These are phyloP conservation scores for Genyomyrus donnyi DNA, from an alignment of 2,113 vertebrate species.

Conservation along the genomic window DNA sequence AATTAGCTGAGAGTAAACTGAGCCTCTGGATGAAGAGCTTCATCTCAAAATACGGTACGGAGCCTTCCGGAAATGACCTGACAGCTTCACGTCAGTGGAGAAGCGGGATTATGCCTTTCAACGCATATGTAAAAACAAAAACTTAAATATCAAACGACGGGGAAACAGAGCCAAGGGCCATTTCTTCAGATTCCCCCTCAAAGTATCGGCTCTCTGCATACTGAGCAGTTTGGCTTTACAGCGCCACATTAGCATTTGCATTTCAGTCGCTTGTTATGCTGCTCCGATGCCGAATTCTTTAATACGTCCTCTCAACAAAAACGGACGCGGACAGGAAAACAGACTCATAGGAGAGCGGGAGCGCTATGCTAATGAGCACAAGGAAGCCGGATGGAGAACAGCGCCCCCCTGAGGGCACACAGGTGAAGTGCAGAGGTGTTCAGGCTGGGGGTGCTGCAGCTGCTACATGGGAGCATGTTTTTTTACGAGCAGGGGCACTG, in stretches of 20 bases:
- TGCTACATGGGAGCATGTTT: neutral
- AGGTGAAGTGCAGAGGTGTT: neutral
- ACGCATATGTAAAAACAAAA: neutral
- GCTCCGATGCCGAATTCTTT: neutral
- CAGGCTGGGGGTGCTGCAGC: neutral
- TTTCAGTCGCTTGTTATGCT: neutral
- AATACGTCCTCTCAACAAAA: neutral
- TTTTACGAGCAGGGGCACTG: neutral
- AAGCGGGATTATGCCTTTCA: neutral
- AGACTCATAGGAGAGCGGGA: neutral
- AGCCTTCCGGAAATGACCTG: neutral
- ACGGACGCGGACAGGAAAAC: neutral
- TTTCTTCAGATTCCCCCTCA: neutral
- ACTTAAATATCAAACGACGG: neutral
- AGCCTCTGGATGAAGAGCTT: conserved; percentile 11
- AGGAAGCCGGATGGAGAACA: neutral
- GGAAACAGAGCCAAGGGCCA: neutral
- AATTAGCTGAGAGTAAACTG: conserved; percentile 30
- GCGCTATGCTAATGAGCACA: neutral
- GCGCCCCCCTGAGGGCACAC: neutral
- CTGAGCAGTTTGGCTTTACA: neutral
- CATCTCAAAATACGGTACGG: neutral
- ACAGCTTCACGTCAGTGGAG: neutral
- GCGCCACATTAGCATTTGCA: neutral
- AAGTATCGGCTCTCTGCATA: neutral